phyloP scores from a whole-genome alignment of 2,113 vertebrate species.

The Mustela nigripes region DNA sequence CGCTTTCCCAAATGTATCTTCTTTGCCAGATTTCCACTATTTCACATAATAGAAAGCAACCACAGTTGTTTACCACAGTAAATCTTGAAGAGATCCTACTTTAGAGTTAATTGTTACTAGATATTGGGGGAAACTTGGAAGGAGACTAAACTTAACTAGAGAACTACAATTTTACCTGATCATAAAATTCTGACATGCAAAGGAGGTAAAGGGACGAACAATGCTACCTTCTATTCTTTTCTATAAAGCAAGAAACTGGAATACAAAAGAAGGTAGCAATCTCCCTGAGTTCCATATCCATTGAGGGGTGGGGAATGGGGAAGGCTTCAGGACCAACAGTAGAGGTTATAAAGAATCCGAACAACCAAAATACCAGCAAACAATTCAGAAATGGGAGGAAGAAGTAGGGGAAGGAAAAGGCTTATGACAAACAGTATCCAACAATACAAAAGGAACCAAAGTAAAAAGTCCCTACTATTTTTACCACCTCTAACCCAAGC shows the following conservation, averaged over 20 bases:
- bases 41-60: slow-evolving; percentile 56
- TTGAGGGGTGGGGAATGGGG: not conserved
- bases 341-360: slow-evolving; percentile 47
- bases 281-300: not conserved
- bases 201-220: slow-evolving; percentile 45
- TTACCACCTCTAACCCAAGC: not conserved
- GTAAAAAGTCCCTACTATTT: slow-evolving; percentile 51
- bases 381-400: slow-evolving; percentile 53
- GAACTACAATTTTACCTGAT: slow-evolving; percentile 55
- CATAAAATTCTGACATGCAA: slow-evolving; percentile 55
- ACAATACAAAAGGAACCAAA: slow-evolving; percentile 51
- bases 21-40: slow-evolving; percentile 62
- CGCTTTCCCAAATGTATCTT: slow-evolving; percentile 62
- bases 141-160: slow-evolving; percentile 41
- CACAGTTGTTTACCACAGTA: slow-evolving; percentile 2
- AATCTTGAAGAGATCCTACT: not conserved
- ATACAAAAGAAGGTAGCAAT: slow-evolving; percentile 43
- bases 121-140: slow-evolving; percentile 48
- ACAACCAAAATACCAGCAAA: slow-evolving; percentile 42
- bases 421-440: slow-evolving; percentile 36
- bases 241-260: slow-evolving; percentile 43
- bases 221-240: not conserved
- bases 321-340: not conserved
- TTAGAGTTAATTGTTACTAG: slow-evolving; percentile 49
- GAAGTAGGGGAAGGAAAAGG: not conserved